phyloP scores from a whole-genome alignment of 1,140 invertebrate genomes.

The Notospermus geniculatus region DNA sequence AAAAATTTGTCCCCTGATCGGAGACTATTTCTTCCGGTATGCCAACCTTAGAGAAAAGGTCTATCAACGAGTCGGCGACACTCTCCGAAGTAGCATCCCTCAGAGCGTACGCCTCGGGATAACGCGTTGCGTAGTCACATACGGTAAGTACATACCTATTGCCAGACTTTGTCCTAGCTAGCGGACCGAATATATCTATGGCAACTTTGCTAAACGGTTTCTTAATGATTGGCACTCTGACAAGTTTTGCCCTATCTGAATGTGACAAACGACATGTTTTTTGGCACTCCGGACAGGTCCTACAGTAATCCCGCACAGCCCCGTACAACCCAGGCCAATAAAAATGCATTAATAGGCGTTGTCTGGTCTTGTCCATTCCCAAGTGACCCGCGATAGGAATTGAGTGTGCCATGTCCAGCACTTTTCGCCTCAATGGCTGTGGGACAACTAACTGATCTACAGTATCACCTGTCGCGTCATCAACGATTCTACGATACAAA shows the following conservation, averaged over 20 bases:
- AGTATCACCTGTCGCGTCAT: no score
- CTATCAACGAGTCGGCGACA: slow-evolving; percentile 26
- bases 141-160: slow-evolving; percentile 24
- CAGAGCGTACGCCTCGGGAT: slow-evolving; percentile 27
- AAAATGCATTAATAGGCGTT: no score
- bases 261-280: slow-evolving; percentile 17
- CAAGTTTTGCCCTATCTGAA: slow-evolving; percentile 22
- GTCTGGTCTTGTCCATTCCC: no score
- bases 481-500: no score
- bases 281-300: slow-evolving; percentile 29
- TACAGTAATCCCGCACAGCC: slow-evolving; percentile 22
- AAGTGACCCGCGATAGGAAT: no score
- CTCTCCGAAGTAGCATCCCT: slow-evolving; percentile 15
- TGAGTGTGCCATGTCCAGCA: no score
- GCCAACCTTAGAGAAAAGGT: slow-evolving; percentile 51
- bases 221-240: slow-evolving; percentile 22
- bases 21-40: slow-evolving; percentile 40
- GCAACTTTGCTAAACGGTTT: slow-evolving; percentile 28
- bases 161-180: slow-evolving; percentile 20
- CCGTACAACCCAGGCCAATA: slow-evolving; percentile 23
- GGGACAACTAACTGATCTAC: no score
- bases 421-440: no score
- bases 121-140: slow-evolving; percentile 30
- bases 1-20: slow-evolving; percentile 27
- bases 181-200: slow-evolving; percentile 25